Evolutionary conservation across 2,888 invertebrate genomes (phyloP), one percentile per base, ranked within the genome.

Genomic region (Galeopsomyia nigrocyanea): DNA sequence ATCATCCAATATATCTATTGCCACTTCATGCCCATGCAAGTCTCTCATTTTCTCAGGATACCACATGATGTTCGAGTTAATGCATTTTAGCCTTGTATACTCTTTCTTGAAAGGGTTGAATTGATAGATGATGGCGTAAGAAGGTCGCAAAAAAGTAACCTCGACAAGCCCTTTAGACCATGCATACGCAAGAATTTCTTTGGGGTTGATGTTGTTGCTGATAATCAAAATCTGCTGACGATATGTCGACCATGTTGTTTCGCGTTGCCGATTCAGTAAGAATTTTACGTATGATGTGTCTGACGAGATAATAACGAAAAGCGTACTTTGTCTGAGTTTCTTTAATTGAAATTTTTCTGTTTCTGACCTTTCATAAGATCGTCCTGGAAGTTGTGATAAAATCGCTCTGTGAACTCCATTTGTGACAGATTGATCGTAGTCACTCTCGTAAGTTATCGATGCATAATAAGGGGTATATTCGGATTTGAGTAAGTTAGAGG

Each of bases 41-140:
- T 71, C 26, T 17, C 22, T 21, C 51, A 65, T 16, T 58, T 71
- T 71, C 19, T 71, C 9, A 0, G 64, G 60, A 22, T 58, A 65
- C 62, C 62, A 69, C 6, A 55, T 31, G 3, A 31, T 56, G 1
- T 17, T 13, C 10, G 46, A n/a, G 3, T 10, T 16, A n/a, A n/a
- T n/a, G 22, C 55, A 56, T 13, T 47, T 39, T 0, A 1, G 3
- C 5, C 9, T 47, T 2, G 16, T 7, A 13, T 55, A 56, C 3
- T 5, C 13, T 1, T 63, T 39, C 13, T 16, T 13, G 17, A 63
- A 51, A 3, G 51, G 39, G 16, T 63, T 53, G 31, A 21, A 63
- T 6, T 53, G n/a, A 17, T 51, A 17, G 6, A 31, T 6, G 17
- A 39, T 51, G 13, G 3, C 13, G 14, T n/a, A 21, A 17, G 16